These are phyloP conservation scores for Calypte anna DNA, from an alignment of 2,113 vertebrate genomes.

Conservation along the genomic window DNA sequence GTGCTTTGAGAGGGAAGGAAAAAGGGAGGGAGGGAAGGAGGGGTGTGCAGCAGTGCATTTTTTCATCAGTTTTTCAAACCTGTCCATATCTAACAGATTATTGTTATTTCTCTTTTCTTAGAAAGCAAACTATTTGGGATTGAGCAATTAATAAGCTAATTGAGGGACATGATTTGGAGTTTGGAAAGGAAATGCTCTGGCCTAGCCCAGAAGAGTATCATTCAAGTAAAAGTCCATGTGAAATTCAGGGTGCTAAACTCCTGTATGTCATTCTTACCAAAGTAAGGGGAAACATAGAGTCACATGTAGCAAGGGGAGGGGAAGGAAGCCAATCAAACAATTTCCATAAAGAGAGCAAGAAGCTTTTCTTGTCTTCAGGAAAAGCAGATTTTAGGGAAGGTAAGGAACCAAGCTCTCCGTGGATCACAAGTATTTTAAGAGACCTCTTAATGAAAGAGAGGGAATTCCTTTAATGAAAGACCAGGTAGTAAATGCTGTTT, in stretches of 20 bases:
- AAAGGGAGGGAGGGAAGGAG: neutral
- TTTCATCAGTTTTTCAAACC: neutral
- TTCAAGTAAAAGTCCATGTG: neutral
- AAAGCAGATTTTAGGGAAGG: neutral
- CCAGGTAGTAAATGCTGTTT: neutral
- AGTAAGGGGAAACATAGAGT: neutral
- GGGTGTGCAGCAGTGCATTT: neutral
- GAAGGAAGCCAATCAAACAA: neutral
- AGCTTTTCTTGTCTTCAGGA: neutral
- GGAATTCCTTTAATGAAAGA: constrained; percentile 18
- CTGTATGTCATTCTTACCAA: neutral
- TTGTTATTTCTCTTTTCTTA: neutral
- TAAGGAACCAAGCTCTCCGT: neutral
- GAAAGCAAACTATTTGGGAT: neutral
- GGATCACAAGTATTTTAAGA: neutral
- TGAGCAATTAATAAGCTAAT: neutral
- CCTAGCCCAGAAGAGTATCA: neutral
- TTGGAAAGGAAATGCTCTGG: neutral
- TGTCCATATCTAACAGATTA: neutral
- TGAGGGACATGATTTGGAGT: neutral
- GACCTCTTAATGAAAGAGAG: neutral
- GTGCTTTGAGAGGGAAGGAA: neutral
- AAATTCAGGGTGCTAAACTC: neutral
- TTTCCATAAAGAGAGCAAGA: neutral
- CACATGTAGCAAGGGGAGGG: neutral